These are phyloP conservation scores for Terebella lapidaria DNA, from an alignment of 2,888 invertebrate genomes.

Conservation along the genomic window DNA sequence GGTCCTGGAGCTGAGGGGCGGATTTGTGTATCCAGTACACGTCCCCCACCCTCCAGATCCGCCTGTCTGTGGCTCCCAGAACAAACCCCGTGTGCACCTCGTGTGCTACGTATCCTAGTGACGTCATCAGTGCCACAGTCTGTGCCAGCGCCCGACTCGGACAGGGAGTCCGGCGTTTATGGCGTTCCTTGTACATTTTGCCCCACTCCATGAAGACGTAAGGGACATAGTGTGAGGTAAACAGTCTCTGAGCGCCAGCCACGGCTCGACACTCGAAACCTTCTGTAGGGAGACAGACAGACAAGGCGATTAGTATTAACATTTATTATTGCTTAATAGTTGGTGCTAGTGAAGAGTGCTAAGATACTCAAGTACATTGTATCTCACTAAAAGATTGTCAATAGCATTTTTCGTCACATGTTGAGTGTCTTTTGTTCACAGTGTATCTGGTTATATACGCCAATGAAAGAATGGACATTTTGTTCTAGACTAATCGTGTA, in stretches of 20 bases:
- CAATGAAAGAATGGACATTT: too few relatives aligned
- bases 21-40: conserved; percentile 29
- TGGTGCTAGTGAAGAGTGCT: too few relatives aligned
- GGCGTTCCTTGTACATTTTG: conserved; percentile 31
- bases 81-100: conserved; percentile 22
- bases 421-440: too few relatives aligned
- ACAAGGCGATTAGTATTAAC: not conserved
- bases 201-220: conserved; percentile 44
- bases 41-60: conserved; percentile 30
- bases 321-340: too few relatives aligned
- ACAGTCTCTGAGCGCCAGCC: conserved; percentile 26
- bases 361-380: too few relatives aligned
- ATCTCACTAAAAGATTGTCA: too few relatives aligned
- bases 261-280: conserved; percentile 41
- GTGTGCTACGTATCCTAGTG: conserved; percentile 27
- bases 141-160: conserved; percentile 20
- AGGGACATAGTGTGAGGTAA: conserved; percentile 29
- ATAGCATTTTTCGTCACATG: too few relatives aligned
- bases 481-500: too few relatives aligned
- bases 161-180: conserved; percentile 28
- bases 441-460: too few relatives aligned
- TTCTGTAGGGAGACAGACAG: conserved; percentile 28
- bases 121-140: conserved; percentile 23
- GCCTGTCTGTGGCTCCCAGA: conserved; percentile 24
- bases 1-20: conserved; percentile 7